Base-by-base conservation (phyloP, 1,140 invertebrate genomes). In the Hyles vespertilio region DNA sequence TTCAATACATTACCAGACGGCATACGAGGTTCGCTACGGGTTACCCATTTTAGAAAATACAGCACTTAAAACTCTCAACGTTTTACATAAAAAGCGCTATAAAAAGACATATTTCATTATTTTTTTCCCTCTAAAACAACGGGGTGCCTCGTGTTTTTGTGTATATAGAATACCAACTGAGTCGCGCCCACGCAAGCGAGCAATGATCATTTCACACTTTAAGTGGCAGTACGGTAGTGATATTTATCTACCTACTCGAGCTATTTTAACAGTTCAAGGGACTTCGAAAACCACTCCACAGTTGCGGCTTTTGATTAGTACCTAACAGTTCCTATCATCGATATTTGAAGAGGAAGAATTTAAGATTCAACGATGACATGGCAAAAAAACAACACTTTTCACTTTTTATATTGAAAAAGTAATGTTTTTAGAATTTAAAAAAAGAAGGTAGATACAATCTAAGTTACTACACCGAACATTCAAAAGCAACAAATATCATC, bases 41-140 rank as follows among this genome's bases (percentile, higher is more conserved):
- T 70, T 66, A 66, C 76, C 71, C 62, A 68, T 75, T 83, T 76
- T 75, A 74, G 81, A 66, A 66, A 66, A 77, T 63, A 77, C 70
- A 71, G 81, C 80, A 80, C 75, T 85, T 76, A 78, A 81, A 79
- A 81, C 71, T 74, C 75, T 74, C 65, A 69, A 70, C 73, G 77
- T 82, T 84, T 81, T 73, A 79, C 76, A 85, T 83, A 85, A 83
- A 85, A 85, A 84, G 74, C 59, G 59, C 67, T 74, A 81, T 74
- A 79, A 78, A 81, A 69, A 79, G 70, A 72, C 79, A 80, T 85
- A 85, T 84, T 85, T 87, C 84, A 87, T 87, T 85, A 84, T 84
- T 85, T 87, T 84, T 84, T 87, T 82, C 57, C 77, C 73, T 75
- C 71, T 84, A 78, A 86, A 87, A 88, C 85, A 88, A 85, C 85